Conservation (phyloP, 2,113 vertebrate species). For the Neodon shergylaensis region DNA sequence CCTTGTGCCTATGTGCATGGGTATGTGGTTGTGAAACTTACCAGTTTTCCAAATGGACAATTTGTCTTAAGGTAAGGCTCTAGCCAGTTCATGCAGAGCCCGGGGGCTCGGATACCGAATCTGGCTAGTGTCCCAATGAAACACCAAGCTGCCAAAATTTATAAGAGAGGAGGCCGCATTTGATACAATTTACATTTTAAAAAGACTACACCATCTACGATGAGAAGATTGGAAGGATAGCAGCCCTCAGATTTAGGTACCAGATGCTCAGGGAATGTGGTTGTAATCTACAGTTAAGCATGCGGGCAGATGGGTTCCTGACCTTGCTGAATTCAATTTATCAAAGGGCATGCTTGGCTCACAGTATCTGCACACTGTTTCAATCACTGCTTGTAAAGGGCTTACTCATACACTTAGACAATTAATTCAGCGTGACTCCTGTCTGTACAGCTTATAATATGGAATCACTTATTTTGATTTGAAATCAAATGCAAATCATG, state of each 20-base stretch:
- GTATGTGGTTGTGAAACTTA: not conserved
- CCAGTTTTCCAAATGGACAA: not conserved
- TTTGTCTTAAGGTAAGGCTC: not conserved
- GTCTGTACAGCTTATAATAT: not conserved
- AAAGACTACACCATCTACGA: not conserved
- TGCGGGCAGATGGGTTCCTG: not conserved
- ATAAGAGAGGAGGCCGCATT: not conserved
- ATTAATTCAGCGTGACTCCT: slow-evolving; percentile 30
- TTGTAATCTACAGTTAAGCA: not conserved
- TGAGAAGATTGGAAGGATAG: not conserved
- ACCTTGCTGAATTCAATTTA: not conserved
- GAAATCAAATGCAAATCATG: slow-evolving; percentile 18
- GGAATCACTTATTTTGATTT: slow-evolving; percentile 32
- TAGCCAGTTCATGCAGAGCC: not conserved
- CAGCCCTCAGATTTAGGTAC: not conserved
- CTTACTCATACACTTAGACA: slow-evolving; percentile 22
- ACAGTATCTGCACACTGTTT: not conserved
- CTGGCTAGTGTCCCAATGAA: not conserved
- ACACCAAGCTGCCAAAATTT: not conserved
- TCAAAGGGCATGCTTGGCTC: not conserved
- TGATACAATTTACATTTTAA: not conserved
- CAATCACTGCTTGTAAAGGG: not conserved
- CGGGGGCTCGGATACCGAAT: not conserved
- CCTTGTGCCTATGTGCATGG: accelerated
- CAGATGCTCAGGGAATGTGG: not conserved